Conservation (phyloP, 2,888 invertebrate species). For the Lordiphosa andalusiaca region DNA sequence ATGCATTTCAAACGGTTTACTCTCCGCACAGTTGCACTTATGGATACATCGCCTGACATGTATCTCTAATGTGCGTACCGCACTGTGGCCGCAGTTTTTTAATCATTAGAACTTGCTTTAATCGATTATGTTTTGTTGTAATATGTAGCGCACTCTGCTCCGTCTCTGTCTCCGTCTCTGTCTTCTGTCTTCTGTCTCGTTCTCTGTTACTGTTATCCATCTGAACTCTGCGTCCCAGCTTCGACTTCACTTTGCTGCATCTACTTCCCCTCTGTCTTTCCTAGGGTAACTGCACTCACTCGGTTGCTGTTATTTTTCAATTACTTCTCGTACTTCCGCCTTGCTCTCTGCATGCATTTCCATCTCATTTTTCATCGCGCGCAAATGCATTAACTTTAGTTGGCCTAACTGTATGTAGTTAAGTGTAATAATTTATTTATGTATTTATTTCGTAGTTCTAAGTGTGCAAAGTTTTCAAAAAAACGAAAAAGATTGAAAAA, state of each 20-base stretch:
- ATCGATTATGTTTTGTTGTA: constrained; percentile 59
- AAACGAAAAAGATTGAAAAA: constrained; percentile 62
- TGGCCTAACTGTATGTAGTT: constrained; percentile 62
- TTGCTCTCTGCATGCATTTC: constrained; percentile 40
- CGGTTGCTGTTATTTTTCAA: constrained; percentile 66
- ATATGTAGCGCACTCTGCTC: constrained; percentile 40
- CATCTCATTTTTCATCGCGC: constrained; percentile 28
- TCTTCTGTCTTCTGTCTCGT: constrained; percentile 32
- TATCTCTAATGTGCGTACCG: constrained; percentile 59
- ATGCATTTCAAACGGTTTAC: constrained; percentile 57
- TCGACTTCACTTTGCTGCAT: background rate
- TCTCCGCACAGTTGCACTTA: constrained; percentile 60
- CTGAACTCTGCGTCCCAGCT: background rate
- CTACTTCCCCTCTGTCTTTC: constrained; percentile 12
- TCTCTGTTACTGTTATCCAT: constrained; percentile 1
- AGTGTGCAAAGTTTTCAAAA: constrained; percentile 67
- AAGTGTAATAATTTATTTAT: constrained; percentile 65
- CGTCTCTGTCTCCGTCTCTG: constrained; percentile 19
- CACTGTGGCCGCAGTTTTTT: constrained; percentile 37
- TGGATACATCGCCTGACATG: constrained; percentile 59
- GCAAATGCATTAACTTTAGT: constrained; percentile 40
- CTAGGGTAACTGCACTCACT: constrained; percentile 41
- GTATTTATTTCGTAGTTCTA: constrained; percentile 67
- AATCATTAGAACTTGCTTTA: constrained; percentile 64
- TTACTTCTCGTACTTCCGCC: constrained; percentile 51